Conservation (phyloP, 2,113 vertebrate species). For the Cichladusa arquata region DNA sequence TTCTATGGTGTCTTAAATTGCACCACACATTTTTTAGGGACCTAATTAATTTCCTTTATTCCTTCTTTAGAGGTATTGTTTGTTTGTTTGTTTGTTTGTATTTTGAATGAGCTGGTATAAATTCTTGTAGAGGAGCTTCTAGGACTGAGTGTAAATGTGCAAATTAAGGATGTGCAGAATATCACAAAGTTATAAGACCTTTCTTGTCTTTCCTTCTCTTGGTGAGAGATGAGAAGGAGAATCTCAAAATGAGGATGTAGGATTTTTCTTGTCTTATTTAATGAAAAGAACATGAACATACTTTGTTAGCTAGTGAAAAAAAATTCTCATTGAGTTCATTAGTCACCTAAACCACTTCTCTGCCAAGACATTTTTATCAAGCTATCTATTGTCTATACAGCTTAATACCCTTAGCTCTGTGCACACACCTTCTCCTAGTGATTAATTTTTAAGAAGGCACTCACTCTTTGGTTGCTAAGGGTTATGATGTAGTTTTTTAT, state of each 20-base stretch:
- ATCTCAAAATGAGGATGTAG: neutral
- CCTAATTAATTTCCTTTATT: neutral
- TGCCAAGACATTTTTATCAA: neutral
- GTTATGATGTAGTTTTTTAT: neutral
- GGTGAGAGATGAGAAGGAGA: neutral
- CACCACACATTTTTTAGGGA: neutral
- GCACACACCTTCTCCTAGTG: neutral
- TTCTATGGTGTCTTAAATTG: neutral
- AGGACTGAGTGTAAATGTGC: neutral
- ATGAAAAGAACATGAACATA: neutral
- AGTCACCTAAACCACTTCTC: neutral
- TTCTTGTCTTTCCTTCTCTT: neutral
- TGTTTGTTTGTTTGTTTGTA: too few species aligned
- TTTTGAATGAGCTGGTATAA: neutral
- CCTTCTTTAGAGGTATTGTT: neutral
- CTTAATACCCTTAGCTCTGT: neutral
- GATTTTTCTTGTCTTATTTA: neutral
- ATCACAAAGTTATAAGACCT: neutral
- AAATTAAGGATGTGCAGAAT: neutral
- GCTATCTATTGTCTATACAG: neutral
- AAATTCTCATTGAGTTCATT: neutral
- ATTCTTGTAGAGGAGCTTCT: neutral
- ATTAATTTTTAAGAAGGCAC: neutral
- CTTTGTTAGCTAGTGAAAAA: neutral
- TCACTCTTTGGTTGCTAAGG: neutral